Conservation (phyloP, 2,113 vertebrate species). For the Halichoerus grypus region DNA sequence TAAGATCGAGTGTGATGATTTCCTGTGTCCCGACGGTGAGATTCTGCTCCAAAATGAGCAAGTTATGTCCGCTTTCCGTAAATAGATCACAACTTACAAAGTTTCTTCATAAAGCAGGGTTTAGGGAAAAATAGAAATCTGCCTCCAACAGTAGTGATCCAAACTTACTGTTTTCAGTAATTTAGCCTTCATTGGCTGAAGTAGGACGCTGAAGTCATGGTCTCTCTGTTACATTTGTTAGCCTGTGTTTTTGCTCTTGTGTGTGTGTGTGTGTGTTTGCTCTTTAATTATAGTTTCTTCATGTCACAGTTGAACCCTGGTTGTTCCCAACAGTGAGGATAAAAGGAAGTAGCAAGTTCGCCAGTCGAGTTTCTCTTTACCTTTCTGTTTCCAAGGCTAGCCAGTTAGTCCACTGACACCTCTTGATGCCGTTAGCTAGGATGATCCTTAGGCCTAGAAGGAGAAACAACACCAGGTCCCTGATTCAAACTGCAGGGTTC, state of each 20-base stretch:
- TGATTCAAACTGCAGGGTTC: background rate
- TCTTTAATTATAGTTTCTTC: conserved; percentile 22
- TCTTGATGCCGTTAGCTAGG: background rate
- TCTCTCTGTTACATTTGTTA: background rate
- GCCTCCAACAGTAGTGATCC: background rate
- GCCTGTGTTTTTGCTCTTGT: background rate
- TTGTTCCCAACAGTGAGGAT: background rate
- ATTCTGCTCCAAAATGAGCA: background rate
- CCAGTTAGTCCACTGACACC: background rate
- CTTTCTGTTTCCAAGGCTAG: background rate
- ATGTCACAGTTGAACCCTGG: background rate
- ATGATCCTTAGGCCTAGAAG: background rate
- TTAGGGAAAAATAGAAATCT: background rate
- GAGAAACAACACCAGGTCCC: background rate
- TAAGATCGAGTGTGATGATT: no score
- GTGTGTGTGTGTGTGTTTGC: background rate
- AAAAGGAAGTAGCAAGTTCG: background rate
- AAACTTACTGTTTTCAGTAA: background rate
- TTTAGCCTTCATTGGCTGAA: background rate
- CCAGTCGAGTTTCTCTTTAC: background rate
- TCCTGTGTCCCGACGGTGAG: background rate
- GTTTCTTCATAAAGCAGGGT: conserved; percentile 3
- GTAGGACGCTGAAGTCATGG: background rate
- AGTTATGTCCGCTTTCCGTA: background rate
- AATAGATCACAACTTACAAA: background rate